phyloP scores from a whole-genome alignment of 2,113 vertebrate genomes.

The Xenotilapia caudafasciata region DNA sequence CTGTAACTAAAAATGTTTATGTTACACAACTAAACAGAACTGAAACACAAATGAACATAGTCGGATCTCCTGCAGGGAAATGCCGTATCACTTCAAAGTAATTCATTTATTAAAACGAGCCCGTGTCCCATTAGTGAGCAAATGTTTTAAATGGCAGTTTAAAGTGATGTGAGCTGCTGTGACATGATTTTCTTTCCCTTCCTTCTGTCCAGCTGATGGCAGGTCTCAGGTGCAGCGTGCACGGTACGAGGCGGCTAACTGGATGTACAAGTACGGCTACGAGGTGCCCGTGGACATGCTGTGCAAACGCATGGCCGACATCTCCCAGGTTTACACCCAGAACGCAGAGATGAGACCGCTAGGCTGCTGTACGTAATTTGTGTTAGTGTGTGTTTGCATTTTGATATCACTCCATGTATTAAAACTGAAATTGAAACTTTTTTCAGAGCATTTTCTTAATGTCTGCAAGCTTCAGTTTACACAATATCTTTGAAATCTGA shows the following conservation, averaged over 20 bases:
- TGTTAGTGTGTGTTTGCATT: background rate
- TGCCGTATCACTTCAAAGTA: background rate
- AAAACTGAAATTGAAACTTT: background rate
- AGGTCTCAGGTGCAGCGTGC: constrained; percentile 92
- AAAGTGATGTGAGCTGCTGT: background rate
- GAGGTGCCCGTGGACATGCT: constrained; percentile 96
- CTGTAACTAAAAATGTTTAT: background rate
- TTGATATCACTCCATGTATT: background rate
- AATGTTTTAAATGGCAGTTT: background rate
- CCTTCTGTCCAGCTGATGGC: constrained; percentile 80
- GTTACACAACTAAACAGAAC: background rate
- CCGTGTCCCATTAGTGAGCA: rapidly evolving
- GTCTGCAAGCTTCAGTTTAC: background rate
- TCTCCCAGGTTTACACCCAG: constrained; percentile 94
- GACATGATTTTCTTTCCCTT: background rate
- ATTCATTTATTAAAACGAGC: background rate
- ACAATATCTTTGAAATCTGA: background rate
- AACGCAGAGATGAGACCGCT: constrained; percentile 96
- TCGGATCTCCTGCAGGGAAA: background rate
- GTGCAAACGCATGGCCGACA: constrained; percentile 92
- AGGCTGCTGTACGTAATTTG: constrained; percentile 86
- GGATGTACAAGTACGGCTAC: constrained; percentile 94
- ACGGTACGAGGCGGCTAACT: constrained; percentile 92
- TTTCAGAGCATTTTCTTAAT: background rate
- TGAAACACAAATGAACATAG: background rate